Percentiles rank a stretch among this genome's conserved stretches.
phyloP scores from a whole-genome alignment of 2,113 vertebrate species.

The Burhinus bistriatus region DNA sequence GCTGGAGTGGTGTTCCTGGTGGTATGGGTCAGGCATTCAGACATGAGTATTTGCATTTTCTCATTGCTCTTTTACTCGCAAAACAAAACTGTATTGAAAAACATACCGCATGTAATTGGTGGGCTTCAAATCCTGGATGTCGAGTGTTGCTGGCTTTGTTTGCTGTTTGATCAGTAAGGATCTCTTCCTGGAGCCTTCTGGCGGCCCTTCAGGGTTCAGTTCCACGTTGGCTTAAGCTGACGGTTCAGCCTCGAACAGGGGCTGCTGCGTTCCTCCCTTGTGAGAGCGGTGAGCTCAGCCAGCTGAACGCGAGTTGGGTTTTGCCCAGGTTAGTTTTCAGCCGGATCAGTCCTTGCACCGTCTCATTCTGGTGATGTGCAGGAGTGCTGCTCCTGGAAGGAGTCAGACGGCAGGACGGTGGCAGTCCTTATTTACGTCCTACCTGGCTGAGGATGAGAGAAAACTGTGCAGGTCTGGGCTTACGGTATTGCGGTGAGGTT shows the following conservation, averaged over 20 bases:
- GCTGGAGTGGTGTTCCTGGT: neutral
- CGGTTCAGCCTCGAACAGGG: neutral
- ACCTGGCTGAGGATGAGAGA: neutral
- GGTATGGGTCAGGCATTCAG: neutral
- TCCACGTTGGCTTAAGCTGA: neutral
- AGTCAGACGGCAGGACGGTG: neutral
- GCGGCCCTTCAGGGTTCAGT: no score
- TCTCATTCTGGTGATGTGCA: no score
- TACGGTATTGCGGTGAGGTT: neutral
- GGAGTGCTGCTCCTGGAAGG: no score
- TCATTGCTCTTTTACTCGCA: neutral
- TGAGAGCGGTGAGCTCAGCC: neutral
- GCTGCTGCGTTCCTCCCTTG: neutral
- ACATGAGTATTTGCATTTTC: neutral
- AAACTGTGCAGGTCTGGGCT: no score
- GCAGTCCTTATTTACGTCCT: neutral
- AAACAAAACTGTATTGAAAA: neutral
- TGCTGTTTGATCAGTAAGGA: neutral
- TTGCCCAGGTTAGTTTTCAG: neutral
- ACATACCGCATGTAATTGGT: neutral
- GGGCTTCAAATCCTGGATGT: neutral
- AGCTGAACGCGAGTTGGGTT: neutral
- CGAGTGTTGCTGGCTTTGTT: neutral
- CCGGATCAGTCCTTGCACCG: no score
- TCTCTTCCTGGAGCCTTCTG: neutral